Evolutionary conservation across 64 coral and sea anemone genomes (phyloP), one percentile per base, ranked within the genome.

Genomic region (Montipora efflorescens): DNA sequence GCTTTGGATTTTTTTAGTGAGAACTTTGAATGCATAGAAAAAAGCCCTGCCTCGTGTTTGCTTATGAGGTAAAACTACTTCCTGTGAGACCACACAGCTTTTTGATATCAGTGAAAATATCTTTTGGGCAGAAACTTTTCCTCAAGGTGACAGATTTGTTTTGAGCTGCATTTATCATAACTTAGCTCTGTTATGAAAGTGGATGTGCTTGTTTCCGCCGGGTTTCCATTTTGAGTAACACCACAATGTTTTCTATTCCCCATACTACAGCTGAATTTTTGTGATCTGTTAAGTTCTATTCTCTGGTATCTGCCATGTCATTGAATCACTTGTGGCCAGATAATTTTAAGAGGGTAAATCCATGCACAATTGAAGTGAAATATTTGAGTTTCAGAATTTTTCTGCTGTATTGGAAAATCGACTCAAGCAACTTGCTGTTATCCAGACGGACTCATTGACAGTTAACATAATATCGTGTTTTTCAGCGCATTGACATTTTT

Each of bases 41-140:
- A 15, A 57, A 57, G 11, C 7, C 7, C 6, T 57, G 53, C 53
- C 53, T 57, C 11, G 0, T 6, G 6, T 57, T 57, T 57, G 6
- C 4, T 57, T 57, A 1, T 57, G 36, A 36, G 36, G 36, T 36
- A 36, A 36, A 57, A 6, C 53, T 57, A 11, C 36, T 57, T 57
- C 11, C 53, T 57, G 6, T 64, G 61, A 14, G 61, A 64, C 61
- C 61, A 64, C 61, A 64, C 61, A 64, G 61, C 61, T 64, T 46
- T 84, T 84, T 84, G 81, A 25, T 84, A 21, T 67, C 36, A 84
- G 59, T 84, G 21, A 84, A 84, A 84, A 84, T 53, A 82, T 62
- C 20, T 67, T 84, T 47, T 36, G 43, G 36, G 15, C 36, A 8
- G 55, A 47, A 67, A 76, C 1, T 6, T 84, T 46, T 84, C 21